phyloP scores from a whole-genome alignment of 2,797 vertebrate genomes.

The Sebastiscus tertius region DNA sequence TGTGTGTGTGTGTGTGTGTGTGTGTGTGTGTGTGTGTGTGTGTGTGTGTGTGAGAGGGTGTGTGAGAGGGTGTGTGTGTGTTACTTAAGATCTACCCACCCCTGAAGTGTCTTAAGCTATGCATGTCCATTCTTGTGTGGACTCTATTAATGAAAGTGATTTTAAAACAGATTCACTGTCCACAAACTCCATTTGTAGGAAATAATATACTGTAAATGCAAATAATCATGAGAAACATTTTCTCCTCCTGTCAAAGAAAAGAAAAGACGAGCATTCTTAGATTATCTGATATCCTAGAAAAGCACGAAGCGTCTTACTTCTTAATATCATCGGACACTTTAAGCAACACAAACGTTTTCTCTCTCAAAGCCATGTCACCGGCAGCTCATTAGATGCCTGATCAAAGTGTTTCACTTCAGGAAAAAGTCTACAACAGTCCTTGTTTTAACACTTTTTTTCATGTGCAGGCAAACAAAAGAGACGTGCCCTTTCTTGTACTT shows the following conservation, averaged over 20 bases:
- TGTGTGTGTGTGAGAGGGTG: conserved; percentile 10
- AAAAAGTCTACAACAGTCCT: conserved; percentile 30
- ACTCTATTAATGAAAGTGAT: conserved; percentile 24
- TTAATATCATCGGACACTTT: conserved; percentile 54
- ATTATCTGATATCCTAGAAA: conserved; percentile 32
- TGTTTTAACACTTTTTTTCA: conserved; percentile 52
- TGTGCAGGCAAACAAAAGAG: conserved; percentile 55
- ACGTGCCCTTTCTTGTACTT: conserved; percentile 53
- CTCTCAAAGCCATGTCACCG: conserved; percentile 59
- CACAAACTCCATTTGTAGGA: conserved; percentile 17
- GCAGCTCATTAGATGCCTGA: conserved; percentile 65
- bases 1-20: conserved; percentile 37
- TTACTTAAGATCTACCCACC: conserved; percentile 33
- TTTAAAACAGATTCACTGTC: neutral
- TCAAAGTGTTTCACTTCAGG: conserved; percentile 64
- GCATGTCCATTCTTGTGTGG: conserved; percentile 40
- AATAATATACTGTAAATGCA: neutral
- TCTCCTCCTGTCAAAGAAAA: conserved; percentile 36
- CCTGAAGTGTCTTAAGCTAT: conserved; percentile 37
- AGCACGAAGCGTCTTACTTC: conserved; percentile 10
- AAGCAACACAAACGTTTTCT: conserved; percentile 54
- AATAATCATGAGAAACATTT: conserved; percentile 10
- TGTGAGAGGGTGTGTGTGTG: neutral
- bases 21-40: neutral
- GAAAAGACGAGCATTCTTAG: conserved; percentile 7